Evolutionary conservation across 2,797 vertebrate genomes (phyloP).

Genomic region (Coregonus ussuriensis): DNA sequence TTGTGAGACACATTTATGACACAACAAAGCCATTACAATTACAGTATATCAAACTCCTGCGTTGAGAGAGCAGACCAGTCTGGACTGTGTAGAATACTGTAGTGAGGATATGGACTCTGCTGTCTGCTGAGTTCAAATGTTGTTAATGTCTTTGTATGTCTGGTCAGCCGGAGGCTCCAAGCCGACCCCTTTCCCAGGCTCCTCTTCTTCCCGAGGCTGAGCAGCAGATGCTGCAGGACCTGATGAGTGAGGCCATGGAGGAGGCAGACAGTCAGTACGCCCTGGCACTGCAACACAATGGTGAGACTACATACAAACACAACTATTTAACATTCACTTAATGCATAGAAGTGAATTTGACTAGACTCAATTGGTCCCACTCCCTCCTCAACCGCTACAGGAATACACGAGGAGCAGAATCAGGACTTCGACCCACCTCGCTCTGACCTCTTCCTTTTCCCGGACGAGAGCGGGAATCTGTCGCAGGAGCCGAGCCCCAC

Average conservation of each 20-base stretch:
- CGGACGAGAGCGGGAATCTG: constrained; percentile 91
- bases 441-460: constrained; percentile 97
- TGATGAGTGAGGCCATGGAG: constrained; percentile 99
- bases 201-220: constrained; percentile 88
- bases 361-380: not conserved
- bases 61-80: not conserved
- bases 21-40: too few species aligned
- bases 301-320: constrained; percentile 57
- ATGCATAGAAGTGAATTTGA: too few species aligned
- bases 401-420: constrained; percentile 74
- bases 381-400: constrained; percentile 59
- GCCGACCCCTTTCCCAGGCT: constrained; percentile 74
- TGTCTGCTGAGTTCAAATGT: too few species aligned
- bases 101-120: too few species aligned
- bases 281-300: constrained; percentile 77
- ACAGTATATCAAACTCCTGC: not conserved
- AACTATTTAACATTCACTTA: too few species aligned
- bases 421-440: constrained; percentile 82
- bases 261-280: constrained; percentile 83
- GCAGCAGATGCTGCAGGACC: constrained; percentile 91
- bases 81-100: not conserved
- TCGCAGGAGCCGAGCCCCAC: constrained; percentile 86
- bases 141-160: constrained; percentile 6
- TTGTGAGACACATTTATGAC: too few species aligned
- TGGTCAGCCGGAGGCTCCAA: constrained; percentile 76